These are phyloP conservation scores for Alviniconcha marisindica DNA, from an alignment of 1,140 invertebrate species.

Conservation along the genomic window DNA sequence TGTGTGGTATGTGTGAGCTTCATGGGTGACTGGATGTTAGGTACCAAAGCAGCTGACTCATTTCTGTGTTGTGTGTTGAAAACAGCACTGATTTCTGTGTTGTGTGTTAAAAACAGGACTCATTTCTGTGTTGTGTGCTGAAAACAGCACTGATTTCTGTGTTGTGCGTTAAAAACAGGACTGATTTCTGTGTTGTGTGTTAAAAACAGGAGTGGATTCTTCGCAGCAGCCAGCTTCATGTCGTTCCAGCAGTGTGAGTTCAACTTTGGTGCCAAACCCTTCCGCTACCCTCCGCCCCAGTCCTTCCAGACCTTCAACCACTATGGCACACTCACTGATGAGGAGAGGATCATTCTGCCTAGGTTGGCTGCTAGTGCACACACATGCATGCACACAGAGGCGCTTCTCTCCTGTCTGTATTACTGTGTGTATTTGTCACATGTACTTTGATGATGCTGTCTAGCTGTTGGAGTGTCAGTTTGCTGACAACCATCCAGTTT, in stretches of 20 bases:
- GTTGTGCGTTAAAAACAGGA: conserved; percentile 81
- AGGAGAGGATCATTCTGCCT: conserved; percentile 72
- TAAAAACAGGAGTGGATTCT: conserved; percentile 87
- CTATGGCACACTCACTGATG: conserved; percentile 80
- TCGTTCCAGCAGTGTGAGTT: conserved; percentile 96
- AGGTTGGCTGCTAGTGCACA: conserved; percentile 49
- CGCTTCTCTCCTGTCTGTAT: no score
- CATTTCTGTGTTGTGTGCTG: no score
- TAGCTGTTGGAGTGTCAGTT: no score
- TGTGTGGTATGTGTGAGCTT: no score
- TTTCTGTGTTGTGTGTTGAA: not conserved
- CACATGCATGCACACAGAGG: no score
- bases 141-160: not conserved
- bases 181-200: conserved; percentile 73
- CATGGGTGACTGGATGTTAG: no score
- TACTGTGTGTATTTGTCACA: no score
- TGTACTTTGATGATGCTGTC: no score
- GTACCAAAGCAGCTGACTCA: no score
- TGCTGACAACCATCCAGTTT: no score
- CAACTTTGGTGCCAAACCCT: conserved; percentile 92
- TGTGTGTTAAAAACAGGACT: not conserved
- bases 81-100: no score
- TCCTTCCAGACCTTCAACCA: conserved; percentile 88
- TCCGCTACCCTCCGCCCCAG: conserved; percentile 85
- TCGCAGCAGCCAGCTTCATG: conserved; percentile 96